Conservation (phyloP, 2,797 vertebrate species). For the Sus cebifrons region DNA sequence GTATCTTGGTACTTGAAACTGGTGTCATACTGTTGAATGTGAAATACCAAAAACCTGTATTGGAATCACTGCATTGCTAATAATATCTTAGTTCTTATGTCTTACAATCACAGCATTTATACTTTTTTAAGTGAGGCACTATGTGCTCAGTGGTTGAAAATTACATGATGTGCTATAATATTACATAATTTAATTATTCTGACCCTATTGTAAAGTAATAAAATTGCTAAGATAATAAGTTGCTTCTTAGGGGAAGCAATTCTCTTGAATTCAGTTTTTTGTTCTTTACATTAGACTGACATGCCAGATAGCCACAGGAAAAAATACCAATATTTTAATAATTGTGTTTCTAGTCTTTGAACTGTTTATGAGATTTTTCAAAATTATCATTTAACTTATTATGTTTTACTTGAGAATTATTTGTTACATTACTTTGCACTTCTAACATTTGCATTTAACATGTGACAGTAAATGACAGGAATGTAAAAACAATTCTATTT, state of each 20-base stretch:
- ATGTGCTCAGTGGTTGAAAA: background rate
- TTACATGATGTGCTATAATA: background rate
- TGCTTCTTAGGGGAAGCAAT: conserved; percentile 1
- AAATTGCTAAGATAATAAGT: conserved; percentile 23
- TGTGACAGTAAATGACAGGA: background rate
- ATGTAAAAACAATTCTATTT: background rate
- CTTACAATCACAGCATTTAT: background rate
- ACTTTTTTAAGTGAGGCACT: background rate
- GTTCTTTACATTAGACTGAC: conserved; percentile 34
- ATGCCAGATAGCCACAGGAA: background rate
- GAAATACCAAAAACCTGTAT: background rate
- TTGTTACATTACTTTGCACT: conserved; percentile 21
- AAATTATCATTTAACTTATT: background rate
- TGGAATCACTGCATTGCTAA: background rate
- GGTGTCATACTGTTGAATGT: background rate
- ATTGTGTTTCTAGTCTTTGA: conserved; percentile 39
- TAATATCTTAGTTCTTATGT: background rate
- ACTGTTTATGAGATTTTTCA: conserved; percentile 6
- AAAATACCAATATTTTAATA: conserved; percentile 16
- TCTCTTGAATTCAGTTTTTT: conserved; percentile 12
- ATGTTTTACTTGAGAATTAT: conserved; percentile 4
- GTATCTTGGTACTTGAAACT: background rate
- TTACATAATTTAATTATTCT: conserved; percentile 13
- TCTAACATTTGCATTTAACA: conserved; percentile 22
- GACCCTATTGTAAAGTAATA: conserved; percentile 22